phyloP scores from a whole-genome alignment of 2,113 vertebrate genomes.

The Epinephelus lanceolatus region DNA sequence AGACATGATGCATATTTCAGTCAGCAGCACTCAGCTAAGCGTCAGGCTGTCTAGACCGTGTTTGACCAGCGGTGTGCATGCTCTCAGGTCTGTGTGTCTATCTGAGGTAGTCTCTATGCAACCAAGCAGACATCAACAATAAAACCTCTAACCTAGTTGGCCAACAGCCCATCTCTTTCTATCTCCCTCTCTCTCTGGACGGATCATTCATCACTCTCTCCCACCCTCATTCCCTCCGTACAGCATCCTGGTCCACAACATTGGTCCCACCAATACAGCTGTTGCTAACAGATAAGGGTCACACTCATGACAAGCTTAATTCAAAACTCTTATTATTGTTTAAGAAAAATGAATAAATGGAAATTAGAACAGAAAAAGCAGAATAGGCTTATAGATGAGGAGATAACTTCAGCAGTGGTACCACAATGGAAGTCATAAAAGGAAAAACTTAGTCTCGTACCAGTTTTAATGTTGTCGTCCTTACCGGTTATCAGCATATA shows the following conservation, averaged over 20 bases:
- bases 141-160: conserved; percentile 71
- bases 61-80: conserved; percentile 46
- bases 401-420: background rate
- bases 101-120: conserved; percentile 61
- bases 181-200: conserved; percentile 44
- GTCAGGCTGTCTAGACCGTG: conserved; percentile 54
- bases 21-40: conserved; percentile 24
- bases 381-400: background rate
- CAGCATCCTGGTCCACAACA: conserved; percentile 40
- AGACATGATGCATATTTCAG: conserved; percentile 47
- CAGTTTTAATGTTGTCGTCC: background rate
- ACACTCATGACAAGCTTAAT: conserved; percentile 8
- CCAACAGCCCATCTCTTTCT: conserved; percentile 46
- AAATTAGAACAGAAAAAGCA: conserved; percentile 1
- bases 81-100: conserved; percentile 57
- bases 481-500: background rate
- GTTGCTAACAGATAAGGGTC: conserved; percentile 50
- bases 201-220: conserved; percentile 61
- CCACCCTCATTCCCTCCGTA: conserved; percentile 29
- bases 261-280: conserved; percentile 55
- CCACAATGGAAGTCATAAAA: conserved; percentile 11
- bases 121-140: conserved; percentile 60
- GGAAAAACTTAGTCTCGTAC: background rate
- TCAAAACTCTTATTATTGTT: conserved; percentile 11
- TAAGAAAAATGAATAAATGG: background rate